phyloP scores from a whole-genome alignment of 2,113 vertebrate genomes.

The Galeopterus variegatus region DNA sequence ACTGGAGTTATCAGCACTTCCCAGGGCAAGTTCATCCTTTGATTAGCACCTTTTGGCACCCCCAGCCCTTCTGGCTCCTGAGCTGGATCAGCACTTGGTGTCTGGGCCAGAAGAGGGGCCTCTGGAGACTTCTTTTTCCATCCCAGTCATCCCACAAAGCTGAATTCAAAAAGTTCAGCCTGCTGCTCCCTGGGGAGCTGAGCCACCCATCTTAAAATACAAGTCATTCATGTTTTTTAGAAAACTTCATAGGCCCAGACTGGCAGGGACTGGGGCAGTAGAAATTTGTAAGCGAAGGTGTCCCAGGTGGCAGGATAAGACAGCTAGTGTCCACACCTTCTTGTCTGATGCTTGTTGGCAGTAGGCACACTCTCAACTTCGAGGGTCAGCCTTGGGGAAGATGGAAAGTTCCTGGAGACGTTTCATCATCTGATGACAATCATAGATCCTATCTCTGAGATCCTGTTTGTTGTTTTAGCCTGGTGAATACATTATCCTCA shows the following conservation, averaged over 20 bases:
- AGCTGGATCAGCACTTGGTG: too few species aligned
- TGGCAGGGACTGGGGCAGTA: not conserved
- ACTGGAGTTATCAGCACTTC: too few species aligned
- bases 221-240: not conserved
- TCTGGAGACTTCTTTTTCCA: too few species aligned
- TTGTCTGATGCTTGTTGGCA: not conserved
- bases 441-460: not conserved
- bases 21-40: too few species aligned
- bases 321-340: not conserved
- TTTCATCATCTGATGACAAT: not conserved
- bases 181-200: too few species aligned
- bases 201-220: not conserved
- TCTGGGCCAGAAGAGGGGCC: too few species aligned
- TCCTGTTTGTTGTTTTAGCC: not conserved
- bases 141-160: too few species aligned
- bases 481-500: not conserved
- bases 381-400: not conserved
- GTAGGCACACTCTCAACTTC: not conserved
- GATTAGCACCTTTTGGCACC: too few species aligned
- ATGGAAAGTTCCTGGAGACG: not conserved
- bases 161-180: too few species aligned
- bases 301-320: rapidly evolving
- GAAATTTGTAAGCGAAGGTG: not conserved
- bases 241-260: not conserved
- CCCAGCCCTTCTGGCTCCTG: too few species aligned